phyloP scores from a whole-genome alignment of 2,797 vertebrate species.

The Microchirus variegatus region DNA sequence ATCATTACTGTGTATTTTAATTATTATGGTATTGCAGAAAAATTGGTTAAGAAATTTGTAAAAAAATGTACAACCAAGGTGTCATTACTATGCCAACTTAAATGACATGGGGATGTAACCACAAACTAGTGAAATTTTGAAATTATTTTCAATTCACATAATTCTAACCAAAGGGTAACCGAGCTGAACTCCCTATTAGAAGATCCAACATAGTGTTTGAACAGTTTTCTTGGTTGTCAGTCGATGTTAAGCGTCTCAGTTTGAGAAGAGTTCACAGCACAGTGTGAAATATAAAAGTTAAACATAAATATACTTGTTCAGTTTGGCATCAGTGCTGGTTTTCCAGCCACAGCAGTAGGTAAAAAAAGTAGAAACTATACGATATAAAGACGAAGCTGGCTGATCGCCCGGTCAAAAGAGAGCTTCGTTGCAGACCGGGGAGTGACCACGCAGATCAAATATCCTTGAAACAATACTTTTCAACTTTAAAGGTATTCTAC shows the following conservation, averaged over 20 bases:
- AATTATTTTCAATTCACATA: too few relatives aligned
- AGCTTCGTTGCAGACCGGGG: too few relatives aligned
- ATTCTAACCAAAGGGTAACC: background rate
- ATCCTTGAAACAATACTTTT: background rate
- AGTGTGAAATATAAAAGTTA: constrained; percentile 1
- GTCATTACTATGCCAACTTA: too few relatives aligned
- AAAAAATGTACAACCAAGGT: too few relatives aligned
- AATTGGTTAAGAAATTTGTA: too few relatives aligned
- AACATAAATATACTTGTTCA: background rate
- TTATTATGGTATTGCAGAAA: too few relatives aligned
- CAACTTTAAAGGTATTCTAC: background rate
- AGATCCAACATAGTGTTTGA: background rate
- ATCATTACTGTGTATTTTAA: too few relatives aligned
- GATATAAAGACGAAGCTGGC: background rate
- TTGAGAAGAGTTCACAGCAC: background rate
- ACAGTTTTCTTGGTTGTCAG: background rate
- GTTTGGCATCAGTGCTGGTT: background rate
- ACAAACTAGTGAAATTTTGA: too few relatives aligned
- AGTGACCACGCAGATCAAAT: background rate
- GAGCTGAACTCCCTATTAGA: background rate
- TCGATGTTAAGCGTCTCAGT: background rate
- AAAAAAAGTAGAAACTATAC: background rate
- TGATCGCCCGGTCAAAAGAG: background rate
- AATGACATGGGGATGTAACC: too few relatives aligned
- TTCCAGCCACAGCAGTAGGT: constrained; percentile 2